These are phyloP conservation scores for Drosophila testacea DNA, from an alignment of 2,888 invertebrate genomes.

Conservation along the genomic window DNA sequence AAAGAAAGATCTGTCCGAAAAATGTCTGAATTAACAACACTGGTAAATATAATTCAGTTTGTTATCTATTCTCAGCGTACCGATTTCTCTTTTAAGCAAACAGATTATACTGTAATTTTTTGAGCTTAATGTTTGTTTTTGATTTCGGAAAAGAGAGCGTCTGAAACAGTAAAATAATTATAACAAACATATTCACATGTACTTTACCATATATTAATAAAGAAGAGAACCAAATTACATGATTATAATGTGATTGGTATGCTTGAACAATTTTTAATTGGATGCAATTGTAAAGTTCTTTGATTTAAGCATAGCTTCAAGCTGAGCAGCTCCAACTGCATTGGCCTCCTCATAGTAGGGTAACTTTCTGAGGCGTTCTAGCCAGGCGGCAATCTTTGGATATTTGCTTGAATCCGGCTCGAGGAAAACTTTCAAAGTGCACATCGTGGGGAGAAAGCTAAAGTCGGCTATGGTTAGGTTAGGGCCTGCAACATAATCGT, in stretches of 20 bases:
- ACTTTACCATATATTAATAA: background rate
- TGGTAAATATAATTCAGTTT: background rate
- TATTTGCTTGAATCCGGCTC: constrained; percentile 55
- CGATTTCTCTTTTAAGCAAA: background rate
- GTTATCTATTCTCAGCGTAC: background rate
- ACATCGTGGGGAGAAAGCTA: constrained; percentile 38
- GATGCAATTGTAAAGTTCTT: constrained; percentile 57
- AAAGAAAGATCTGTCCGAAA: no score
- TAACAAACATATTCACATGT: background rate
- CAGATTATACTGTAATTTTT: constrained; percentile 2
- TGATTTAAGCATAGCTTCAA: constrained; percentile 58
- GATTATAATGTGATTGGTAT: background rate
- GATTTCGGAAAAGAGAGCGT: background rate
- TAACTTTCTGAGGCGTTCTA: constrained; percentile 64
- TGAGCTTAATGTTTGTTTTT: constrained; percentile 1
- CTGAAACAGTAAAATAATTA: no score
- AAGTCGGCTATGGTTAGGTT: constrained; percentile 78
- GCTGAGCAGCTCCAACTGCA: constrained; percentile 47
- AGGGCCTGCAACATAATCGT: constrained; percentile 56
- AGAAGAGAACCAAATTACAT: background rate
- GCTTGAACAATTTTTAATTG: background rate
- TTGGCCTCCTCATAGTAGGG: constrained; percentile 76
- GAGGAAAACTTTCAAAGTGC: constrained; percentile 34
- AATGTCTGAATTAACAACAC: no score
- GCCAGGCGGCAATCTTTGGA: constrained; percentile 67